A percentile compares a stretch with the other conserved stretches of the same genome.
phyloP scores from a whole-genome alignment of 2,113 vertebrate genomes.

The Mugil cephalus region DNA sequence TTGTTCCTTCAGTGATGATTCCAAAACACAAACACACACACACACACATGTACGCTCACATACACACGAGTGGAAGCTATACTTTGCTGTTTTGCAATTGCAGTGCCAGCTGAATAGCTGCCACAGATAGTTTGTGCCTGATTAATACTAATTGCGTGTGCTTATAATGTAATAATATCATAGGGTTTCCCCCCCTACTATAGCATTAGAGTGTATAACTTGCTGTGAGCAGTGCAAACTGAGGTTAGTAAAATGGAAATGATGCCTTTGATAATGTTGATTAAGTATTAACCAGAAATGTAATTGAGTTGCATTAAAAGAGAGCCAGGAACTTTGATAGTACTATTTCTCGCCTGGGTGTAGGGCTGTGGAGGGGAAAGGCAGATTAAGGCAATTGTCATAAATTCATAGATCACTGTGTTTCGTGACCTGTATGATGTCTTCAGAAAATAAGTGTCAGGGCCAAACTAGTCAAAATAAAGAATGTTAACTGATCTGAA shows the following conservation, averaged over 20 bases:
- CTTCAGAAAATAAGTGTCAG: no score
- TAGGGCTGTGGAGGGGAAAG: no score
- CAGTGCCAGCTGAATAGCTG: not conserved
- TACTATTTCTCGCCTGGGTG: no score
- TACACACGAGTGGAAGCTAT: constrained; percentile 1
- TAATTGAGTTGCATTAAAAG: no score
- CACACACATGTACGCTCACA: constrained; percentile 7
- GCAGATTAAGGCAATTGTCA: no score
- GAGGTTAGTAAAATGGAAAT: not conserved
- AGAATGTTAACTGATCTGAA: no score
- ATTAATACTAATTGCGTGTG: not conserved
- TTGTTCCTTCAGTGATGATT: constrained; percentile 41
- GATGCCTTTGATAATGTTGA: no score
- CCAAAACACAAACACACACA: constrained; percentile 10
- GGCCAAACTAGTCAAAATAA: no score
- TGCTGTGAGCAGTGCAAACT: constrained; percentile 9
- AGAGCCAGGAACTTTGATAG: no score
- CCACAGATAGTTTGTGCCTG: not conserved
- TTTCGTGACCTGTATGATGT: no score
- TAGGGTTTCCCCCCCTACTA: not conserved
- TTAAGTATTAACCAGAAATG: no score
- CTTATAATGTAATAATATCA: not conserved
- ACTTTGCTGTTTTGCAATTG: not conserved
- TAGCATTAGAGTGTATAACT: not conserved
- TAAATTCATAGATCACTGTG: no score